These are phyloP conservation scores for Arizona elegans DNA, from an alignment of 2,113 vertebrate species.

Conservation along the genomic window DNA sequence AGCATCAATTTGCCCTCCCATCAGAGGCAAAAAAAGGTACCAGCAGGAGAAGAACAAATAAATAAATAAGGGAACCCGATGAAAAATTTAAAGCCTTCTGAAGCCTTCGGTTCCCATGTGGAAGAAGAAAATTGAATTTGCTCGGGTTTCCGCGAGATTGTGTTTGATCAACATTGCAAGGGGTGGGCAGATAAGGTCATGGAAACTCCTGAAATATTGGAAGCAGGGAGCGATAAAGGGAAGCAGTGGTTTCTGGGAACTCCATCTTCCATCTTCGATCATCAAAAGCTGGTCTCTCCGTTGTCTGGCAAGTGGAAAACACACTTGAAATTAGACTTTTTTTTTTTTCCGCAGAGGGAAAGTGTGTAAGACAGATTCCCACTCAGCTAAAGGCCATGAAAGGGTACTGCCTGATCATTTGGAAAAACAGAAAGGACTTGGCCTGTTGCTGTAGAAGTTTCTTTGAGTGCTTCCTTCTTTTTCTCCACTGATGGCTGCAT, in stretches of 20 bases:
- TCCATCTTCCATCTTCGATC: conserved; percentile 39
- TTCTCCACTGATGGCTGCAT: neutral
- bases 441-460: neutral
- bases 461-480: neutral
- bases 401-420: neutral
- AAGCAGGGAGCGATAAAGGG: conserved; percentile 52
- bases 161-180: conserved; percentile 53
- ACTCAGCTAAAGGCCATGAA: neutral
- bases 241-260: conserved; percentile 51
- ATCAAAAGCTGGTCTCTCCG: conserved; percentile 33
- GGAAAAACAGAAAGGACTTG: neutral
- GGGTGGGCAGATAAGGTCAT: conserved; percentile 68
- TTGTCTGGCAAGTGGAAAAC: fast-evolving
- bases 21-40: neutral
- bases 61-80: neutral
- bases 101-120: conserved; percentile 57
- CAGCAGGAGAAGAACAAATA: conserved; percentile 33
- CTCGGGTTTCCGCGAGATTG: conserved; percentile 57
- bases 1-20: neutral
- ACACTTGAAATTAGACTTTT: neutral
- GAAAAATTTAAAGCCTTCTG: conserved; percentile 15
- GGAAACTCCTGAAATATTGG: conserved; percentile 53
- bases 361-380: neutral
- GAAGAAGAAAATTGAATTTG: conserved; percentile 70
- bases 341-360: conserved; percentile 1